Conservation (phyloP, 1,140 invertebrate species). For the Prorops nasuta region DNA sequence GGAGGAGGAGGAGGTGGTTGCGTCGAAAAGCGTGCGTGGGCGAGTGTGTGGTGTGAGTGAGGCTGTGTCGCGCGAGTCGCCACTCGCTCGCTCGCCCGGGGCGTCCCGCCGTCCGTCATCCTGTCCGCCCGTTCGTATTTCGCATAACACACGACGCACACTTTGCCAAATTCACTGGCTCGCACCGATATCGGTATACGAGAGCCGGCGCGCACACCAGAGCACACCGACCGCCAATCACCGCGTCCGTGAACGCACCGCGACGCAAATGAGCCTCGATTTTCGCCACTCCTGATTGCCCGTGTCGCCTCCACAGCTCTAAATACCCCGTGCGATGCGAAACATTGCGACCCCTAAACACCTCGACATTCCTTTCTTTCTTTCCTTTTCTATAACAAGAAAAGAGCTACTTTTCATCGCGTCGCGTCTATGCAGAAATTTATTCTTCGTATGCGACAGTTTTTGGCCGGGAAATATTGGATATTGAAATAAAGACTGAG, state of each 20-base stretch:
- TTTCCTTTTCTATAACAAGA: neutral
- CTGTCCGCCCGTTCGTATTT: conserved; percentile 51
- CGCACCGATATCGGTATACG: neutral
- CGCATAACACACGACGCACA: conserved; percentile 1
- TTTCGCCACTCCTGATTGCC: conserved; percentile 6
- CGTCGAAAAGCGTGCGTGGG: too few species aligned
- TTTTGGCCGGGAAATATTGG: too few species aligned
- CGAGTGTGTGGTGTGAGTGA: too few species aligned
- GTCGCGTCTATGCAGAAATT: conserved; percentile 11
- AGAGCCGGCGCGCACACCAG: neutral
- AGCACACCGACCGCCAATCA: conserved; percentile 27
- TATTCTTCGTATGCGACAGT: too few species aligned
- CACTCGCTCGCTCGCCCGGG: conserved; percentile 27
- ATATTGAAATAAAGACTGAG: too few species aligned
- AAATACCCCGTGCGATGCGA: too few species aligned
- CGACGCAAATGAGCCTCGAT: conserved; percentile 12
- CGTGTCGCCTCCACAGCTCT: too few species aligned
- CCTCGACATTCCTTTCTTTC: neutral
- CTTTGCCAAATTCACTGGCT: conserved; percentile 5
- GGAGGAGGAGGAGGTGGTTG: too few species aligned
- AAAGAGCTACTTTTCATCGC: neutral
- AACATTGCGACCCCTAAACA: neutral
- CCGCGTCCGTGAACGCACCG: neutral
- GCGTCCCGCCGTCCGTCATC: conserved; percentile 50
- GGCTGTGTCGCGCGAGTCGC: neutral